Base-by-base conservation (phyloP, 1,140 invertebrate genomes). In the Drosophila prosaltans region DNA sequence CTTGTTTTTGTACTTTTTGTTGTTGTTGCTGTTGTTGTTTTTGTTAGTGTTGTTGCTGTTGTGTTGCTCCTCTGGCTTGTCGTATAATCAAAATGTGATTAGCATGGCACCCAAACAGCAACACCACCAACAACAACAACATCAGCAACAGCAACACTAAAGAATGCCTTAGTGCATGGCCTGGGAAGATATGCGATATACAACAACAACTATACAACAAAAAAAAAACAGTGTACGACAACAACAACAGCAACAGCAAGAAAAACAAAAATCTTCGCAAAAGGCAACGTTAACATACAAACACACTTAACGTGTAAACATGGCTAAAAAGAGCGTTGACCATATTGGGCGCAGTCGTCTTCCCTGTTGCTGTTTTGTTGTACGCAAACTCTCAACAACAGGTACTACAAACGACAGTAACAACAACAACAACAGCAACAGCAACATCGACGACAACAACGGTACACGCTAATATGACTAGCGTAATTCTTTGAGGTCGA, bases 301-400 rank as follows among this genome's bases (percentile, higher is more conserved):
- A 88, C 83, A 88, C 83, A 88, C 84, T 89, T 88, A 88, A 65
- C 80, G 83, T 88, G 83, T 88, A 89, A 88, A 88, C 83, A 88
- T 88, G 83, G 83, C 80, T 66, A 89, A 89, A 89, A 88, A 39
- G 83, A 88, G 84, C 83, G 84, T 88, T 88, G 83, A 89, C 83
- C 83, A 88, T 88, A 88, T 88, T 88, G 72, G 83, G 83, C 62
- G 62, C 72, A 73, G 69, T 72, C 69, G 69, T 72, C 69, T 59
- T 72, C 59, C 80, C 67, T 69, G 54, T 66, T 66, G 68, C 65
- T 59, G 73, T 80, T 62, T 66, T 82, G 65, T 72, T 65, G 69
- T 68, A 72, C 68, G 76, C 68, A 71, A 28, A 67, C 69, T 61
- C 61, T 39, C 72, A 64, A 72, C 73, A 78, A 72, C 76, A 78